A percentile compares a stretch with the other conserved stretches of the same genome.
Conservation (phyloP, 1,140 invertebrate species). For the Heliconius congener region DNA sequence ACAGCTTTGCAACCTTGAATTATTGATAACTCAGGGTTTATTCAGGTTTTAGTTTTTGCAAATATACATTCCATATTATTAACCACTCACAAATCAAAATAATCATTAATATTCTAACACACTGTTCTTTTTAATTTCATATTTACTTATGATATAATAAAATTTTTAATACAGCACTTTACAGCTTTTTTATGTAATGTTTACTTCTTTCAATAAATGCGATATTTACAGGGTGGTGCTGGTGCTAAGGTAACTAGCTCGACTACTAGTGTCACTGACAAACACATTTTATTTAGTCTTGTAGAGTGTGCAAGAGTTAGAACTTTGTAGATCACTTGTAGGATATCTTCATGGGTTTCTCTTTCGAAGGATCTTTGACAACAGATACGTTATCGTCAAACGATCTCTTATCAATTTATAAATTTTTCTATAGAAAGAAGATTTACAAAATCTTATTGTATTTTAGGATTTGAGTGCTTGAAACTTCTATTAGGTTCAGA, state of each 20-base stretch:
- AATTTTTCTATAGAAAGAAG: constrained; percentile 29
- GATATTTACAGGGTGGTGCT: constrained; percentile 74
- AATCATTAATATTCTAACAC: neutral
- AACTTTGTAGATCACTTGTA: constrained; percentile 47
- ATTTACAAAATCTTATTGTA: constrained; percentile 11
- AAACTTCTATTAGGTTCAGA: constrained; percentile 15
- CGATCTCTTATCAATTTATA: constrained; percentile 18
- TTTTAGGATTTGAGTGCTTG: constrained; percentile 15
- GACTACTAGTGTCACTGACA: constrained; percentile 40
- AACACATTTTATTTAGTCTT: constrained; percentile 54
- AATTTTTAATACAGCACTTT: neutral
- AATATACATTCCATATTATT: neutral
- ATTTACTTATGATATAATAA: constrained; percentile 11
- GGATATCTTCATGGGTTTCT: constrained; percentile 44
- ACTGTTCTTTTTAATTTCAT: neutral
- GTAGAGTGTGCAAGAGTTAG: constrained; percentile 50
- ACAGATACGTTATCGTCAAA: constrained; percentile 32
- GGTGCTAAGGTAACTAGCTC: constrained; percentile 74
- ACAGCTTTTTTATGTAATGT: constrained; percentile 12
- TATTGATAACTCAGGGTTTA: neutral
- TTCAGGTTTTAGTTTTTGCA: neutral
- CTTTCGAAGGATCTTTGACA: constrained; percentile 36
- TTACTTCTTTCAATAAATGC: constrained; percentile 41
- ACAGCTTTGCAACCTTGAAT: constrained; percentile 17
- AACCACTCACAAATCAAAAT: neutral